phyloP scores from a whole-genome alignment of 1,140 invertebrate genomes.

The Caenorhabditis inopinata region DNA sequence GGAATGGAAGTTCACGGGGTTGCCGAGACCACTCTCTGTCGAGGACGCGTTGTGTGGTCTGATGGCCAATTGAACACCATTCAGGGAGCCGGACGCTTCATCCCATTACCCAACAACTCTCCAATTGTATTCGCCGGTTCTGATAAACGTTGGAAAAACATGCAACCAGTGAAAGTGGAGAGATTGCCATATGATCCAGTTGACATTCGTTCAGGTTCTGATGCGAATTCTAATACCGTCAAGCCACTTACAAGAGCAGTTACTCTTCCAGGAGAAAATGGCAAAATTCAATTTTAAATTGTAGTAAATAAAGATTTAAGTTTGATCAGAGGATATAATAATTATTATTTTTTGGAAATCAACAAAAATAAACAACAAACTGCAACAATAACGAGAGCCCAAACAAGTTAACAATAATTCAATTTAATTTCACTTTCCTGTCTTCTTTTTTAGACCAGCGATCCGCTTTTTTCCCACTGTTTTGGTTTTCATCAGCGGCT shows the following conservation, averaged over 20 bases:
- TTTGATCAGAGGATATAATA: too few species aligned
- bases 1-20: constrained; percentile 77
- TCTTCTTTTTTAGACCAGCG: not conserved
- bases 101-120: constrained; percentile 36
- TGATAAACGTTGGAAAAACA: not conserved
- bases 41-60: constrained; percentile 50
- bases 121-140: constrained; percentile 39
- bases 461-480: constrained; percentile 3
- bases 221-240: not conserved
- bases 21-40: constrained; percentile 68
- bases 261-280: not conserved
- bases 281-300: constrained; percentile 9
- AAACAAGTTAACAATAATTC: not conserved
- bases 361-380: not conserved
- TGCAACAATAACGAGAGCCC: not conserved
- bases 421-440: not conserved
- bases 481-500: not conserved
- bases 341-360: not conserved
- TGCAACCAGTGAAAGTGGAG: not conserved
- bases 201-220: not conserved
- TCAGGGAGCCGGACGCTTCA: constrained; percentile 42
- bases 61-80: constrained; percentile 45
- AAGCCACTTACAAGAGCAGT: not conserved
- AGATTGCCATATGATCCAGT: not conserved
- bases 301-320: not conserved